Evolutionary conservation across 2,113 vertebrate genomes (phyloP).

Genomic region (Saguinus midas): DNA sequence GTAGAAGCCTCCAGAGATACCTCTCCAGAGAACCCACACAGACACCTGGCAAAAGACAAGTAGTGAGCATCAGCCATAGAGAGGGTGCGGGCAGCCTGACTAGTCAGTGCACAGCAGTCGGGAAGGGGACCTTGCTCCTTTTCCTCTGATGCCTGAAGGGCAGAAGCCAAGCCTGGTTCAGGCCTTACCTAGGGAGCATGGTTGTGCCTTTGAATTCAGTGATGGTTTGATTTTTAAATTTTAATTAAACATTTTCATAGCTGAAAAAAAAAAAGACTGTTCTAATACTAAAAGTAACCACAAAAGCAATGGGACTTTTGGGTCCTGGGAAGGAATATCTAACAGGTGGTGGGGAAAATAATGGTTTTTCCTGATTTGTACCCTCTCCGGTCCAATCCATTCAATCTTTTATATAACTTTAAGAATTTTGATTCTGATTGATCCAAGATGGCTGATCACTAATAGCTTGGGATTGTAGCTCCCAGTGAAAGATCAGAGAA

Average conservation of each 20-base stretch:
- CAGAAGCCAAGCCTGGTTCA: background rate
- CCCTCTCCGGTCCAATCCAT: background rate
- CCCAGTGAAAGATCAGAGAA: no score
- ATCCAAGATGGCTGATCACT: no score
- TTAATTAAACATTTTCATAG: background rate
- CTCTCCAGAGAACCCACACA: background rate
- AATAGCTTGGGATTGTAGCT: no score
- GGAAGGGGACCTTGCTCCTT: accelerated
- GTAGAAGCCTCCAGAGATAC: background rate
- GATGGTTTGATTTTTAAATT: background rate
- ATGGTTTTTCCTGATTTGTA: background rate
- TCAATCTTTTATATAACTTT: background rate
- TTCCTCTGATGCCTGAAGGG: background rate
- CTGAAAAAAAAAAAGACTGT: background rate
- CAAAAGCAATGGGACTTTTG: background rate
- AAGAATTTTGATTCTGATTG: background rate
- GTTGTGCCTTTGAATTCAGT: background rate
- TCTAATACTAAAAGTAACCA: background rate
- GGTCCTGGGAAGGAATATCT: background rate
- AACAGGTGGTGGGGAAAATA: background rate
- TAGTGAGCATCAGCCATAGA: background rate
- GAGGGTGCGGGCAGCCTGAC: accelerated
- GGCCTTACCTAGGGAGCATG: background rate
- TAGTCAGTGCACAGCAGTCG: accelerated
- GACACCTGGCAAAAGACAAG: background rate